Evolutionary conservation across 2,888 invertebrate species (phyloP).

Genomic region (Chromoteleia sp.): DNA sequence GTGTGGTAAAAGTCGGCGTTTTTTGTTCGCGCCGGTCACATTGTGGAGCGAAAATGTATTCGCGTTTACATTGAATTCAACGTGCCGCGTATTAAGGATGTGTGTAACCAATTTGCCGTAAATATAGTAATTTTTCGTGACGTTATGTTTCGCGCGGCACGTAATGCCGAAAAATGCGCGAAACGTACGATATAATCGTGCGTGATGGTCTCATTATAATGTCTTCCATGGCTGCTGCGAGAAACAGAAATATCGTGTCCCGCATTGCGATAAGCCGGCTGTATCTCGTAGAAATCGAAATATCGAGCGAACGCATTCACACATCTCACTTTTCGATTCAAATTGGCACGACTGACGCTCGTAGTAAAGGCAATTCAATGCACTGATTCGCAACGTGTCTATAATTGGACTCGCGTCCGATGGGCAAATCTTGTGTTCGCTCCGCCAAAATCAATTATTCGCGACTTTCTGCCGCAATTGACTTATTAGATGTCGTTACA

Average conservation of each 20-base stretch:
- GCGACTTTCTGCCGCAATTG: conserved; percentile 7
- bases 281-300: conserved; percentile 54
- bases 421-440: conserved; percentile 42
- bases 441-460: conserved; percentile 50
- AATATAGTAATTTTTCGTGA: conserved; percentile 54
- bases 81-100: conserved; percentile 22
- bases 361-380: conserved; percentile 43
- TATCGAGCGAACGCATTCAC: conserved; percentile 47
- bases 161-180: conserved; percentile 39
- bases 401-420: conserved; percentile 43
- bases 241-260: conserved; percentile 49
- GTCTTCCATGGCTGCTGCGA: conserved; percentile 32
- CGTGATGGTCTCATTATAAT: conserved; percentile 60
- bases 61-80: conserved; percentile 40
- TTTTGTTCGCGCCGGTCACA: conserved; percentile 49
- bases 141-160: conserved; percentile 18
- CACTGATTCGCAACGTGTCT: conserved; percentile 45
- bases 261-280: conserved; percentile 51
- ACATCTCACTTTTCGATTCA: conserved; percentile 64
- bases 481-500: conserved; percentile 30
- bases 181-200: conserved; percentile 45
- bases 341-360: conserved; percentile 47
- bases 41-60: conserved; percentile 47
- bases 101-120: conserved; percentile 48
- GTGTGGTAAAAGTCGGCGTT: conserved; percentile 49